Conservation (phyloP, 2,888 invertebrate genomes). For the Theretra japonica region DNA sequence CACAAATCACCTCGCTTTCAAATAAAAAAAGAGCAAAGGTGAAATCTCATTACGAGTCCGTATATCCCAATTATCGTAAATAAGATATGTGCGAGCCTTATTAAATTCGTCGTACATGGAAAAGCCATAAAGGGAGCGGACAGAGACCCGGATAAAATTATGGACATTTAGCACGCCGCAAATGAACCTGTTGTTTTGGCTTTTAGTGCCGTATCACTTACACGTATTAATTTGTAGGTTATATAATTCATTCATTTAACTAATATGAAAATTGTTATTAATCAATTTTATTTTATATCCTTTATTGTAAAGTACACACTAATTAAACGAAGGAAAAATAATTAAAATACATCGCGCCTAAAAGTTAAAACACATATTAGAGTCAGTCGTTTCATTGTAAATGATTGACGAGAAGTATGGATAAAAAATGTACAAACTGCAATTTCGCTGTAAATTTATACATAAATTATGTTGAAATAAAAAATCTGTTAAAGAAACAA, state of each 20-base stretch:
- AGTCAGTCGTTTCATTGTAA: no score
- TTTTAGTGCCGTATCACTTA: neutral
- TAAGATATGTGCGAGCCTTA: conserved; percentile 56
- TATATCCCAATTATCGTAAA: conserved; percentile 32
- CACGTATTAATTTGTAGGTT: neutral
- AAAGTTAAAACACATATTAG: no score
- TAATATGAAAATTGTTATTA: no score
- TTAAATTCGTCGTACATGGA: conserved; percentile 56
- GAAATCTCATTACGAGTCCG: neutral
- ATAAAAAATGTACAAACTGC: no score
- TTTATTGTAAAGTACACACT: no score
- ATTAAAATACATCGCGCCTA: no score
- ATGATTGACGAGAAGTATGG: no score
- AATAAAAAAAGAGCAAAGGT: neutral
- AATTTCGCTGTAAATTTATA: no score
- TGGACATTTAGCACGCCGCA: conserved; percentile 30
- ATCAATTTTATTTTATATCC: no score
- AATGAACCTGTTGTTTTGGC: neutral
- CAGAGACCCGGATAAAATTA: conserved; percentile 44
- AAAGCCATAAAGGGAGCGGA: conserved; percentile 57
- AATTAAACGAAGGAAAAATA: no score
- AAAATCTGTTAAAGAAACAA: no score
- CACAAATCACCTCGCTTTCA: neutral
- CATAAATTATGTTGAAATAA: no score
- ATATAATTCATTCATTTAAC: neutral